Percentiles rank a stretch among this genome's conserved stretches.
Conservation (phyloP, 2,113 vertebrate species). For the Aramus guarauna region DNA sequence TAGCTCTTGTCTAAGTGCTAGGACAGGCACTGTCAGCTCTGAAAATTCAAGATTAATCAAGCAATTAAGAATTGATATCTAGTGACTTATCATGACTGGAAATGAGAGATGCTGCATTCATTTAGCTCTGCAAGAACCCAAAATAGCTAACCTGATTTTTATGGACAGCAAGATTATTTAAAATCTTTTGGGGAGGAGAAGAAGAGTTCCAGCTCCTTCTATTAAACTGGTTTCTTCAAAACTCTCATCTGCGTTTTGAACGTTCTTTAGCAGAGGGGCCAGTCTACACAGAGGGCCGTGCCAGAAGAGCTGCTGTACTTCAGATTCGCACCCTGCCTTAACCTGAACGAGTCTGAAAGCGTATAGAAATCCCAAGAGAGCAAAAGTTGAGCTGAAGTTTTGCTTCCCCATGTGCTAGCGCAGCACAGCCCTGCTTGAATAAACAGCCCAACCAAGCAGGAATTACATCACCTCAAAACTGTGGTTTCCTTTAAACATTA, state of each 20-base stretch:
- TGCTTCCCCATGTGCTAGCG: not conserved
- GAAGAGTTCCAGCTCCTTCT: not conserved
- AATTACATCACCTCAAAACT: not conserved
- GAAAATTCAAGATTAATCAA: conserved; percentile 43
- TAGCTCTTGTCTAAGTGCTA: not conserved
- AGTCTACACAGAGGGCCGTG: not conserved
- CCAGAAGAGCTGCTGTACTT: not conserved
- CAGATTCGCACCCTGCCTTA: not conserved
- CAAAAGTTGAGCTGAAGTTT: not conserved
- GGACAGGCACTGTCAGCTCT: conserved; percentile 10
- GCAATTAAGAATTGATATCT: conserved; percentile 55
- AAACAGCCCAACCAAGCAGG: not conserved
- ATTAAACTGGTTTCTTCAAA: not conserved
- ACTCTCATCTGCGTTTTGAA: not conserved
- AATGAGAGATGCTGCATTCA: conserved; percentile 9
- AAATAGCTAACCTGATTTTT: conserved; percentile 55
- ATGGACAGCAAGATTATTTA: conserved; percentile 16
- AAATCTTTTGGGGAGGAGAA: not conserved
- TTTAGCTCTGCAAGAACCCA: not conserved
- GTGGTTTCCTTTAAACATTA: not conserved
- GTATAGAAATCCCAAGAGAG: not conserved
- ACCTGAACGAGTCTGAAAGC: not conserved
- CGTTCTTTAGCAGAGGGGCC: not conserved
- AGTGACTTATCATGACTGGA: not conserved
- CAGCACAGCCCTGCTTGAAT: not conserved